These are phyloP conservation scores for Zootoca vivipara DNA, from an alignment of 2,113 vertebrate species.

Conservation along the genomic window DNA sequence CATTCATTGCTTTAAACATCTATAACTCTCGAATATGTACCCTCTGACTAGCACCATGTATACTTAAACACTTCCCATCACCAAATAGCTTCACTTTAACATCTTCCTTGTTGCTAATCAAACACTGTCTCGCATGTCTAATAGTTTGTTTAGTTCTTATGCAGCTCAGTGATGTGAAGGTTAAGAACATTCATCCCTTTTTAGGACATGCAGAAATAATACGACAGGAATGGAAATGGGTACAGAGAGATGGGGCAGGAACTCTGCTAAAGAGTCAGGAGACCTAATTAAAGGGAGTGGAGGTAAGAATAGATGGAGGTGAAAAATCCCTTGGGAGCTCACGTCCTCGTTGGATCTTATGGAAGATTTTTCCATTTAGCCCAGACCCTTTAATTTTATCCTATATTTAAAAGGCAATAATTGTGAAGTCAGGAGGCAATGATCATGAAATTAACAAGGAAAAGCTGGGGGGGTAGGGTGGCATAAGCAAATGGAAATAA, in stretches of 20 bases:
- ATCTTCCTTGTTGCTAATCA: not conserved
- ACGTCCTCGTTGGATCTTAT: constrained; percentile 12
- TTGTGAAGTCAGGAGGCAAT: constrained; percentile 41
- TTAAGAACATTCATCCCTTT: constrained; percentile 48
- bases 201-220: constrained; percentile 10
- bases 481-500: not conserved
- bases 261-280: constrained; percentile 38
- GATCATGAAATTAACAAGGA: not conserved
- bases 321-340: constrained; percentile 56
- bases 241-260: constrained; percentile 51
- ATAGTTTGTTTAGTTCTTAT: constrained; percentile 19
- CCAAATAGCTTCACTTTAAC: not conserved
- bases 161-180: constrained; percentile 47
- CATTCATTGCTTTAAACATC: not conserved
- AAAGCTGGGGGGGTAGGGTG: not conserved
- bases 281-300: constrained; percentile 63
- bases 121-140: not conserved
- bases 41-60: not conserved
- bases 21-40: not conserved
- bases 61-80: not conserved
- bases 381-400: not conserved
- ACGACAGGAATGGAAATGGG: constrained; percentile 48
- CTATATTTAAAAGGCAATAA: constrained; percentile 16
- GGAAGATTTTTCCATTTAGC: not conserved
- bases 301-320: constrained; percentile 49